Conservation (phyloP, 1,140 invertebrate genomes). For the Bombyx mandarina region DNA sequence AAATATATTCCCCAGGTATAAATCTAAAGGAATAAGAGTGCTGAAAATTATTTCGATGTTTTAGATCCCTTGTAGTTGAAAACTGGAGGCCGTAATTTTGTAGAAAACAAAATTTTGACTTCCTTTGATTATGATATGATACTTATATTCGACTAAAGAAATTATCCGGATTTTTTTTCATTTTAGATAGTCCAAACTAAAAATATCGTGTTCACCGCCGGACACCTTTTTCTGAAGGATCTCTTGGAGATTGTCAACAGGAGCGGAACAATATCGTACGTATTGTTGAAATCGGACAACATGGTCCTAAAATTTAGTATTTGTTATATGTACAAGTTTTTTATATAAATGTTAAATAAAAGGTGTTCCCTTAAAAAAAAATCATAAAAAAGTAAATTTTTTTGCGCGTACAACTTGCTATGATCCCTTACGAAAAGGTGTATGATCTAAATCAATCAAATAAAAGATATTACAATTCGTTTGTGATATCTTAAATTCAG, state of each 20-base stretch:
- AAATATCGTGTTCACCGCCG: neutral
- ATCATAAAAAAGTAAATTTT: neutral
- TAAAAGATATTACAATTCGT: no score
- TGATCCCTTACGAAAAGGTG: neutral
- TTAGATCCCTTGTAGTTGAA: neutral
- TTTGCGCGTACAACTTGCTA: neutral
- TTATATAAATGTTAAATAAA: neutral
- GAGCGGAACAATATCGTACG: neutral
- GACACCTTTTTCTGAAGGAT: neutral
- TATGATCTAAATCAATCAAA: no score
- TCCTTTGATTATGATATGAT: conserved; percentile 1
- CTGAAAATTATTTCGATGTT: conserved; percentile 2
- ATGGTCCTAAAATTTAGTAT: neutral
- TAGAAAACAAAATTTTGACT: conserved; percentile 2
- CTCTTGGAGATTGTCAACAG: neutral
- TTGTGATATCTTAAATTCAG: no score
- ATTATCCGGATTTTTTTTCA: conserved; percentile 1
- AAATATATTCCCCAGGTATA: neutral
- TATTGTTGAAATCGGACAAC: neutral
- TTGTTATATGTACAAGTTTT: neutral
- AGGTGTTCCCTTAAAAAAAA: neutral
- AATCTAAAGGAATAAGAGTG: conserved; percentile 1
- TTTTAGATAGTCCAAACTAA: conserved; percentile 4
- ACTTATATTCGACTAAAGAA: conserved; percentile 3
- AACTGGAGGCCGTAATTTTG: neutral